Base-by-base conservation (phyloP, 2,888 invertebrate genomes). In the Lapara coniferarum region DNA sequence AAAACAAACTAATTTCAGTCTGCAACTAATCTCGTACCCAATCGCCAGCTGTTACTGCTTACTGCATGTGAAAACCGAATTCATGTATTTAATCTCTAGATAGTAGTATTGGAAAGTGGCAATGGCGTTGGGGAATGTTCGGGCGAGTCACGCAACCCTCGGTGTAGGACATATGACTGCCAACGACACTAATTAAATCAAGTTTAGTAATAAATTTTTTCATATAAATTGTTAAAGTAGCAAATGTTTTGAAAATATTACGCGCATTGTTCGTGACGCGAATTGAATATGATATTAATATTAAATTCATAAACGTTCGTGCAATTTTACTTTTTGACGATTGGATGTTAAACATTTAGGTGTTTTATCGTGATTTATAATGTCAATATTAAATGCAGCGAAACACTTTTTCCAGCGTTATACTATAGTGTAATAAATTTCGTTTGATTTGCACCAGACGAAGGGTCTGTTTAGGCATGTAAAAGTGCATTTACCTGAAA, bases 401-500 rank as follows among this genome's bases (percentile, higher is more conserved):
- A 46, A 19, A 16, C 10, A 19, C 49, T n/a, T 10, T 37, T 49
- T 63, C 1, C 19, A 16, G 19, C 19, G 19, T 10, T 19, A 49
- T 49, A 7, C 19, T 49, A 16, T 49, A 25, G 16, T 25, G n/a
- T 19, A 49, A 49, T 63, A 63, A 63, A 63, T 46, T 63, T 63
- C 19, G 8, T 63, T 77, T 77, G 71, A 78, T n/a, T 63, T 73
- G 70, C 74, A 66, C 59, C 67, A 70, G 72, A 71, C 70, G 51
- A 55, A 66, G 51, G 69, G 66, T 46, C 44, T 69, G 44, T 73
- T 59, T 67, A 67, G 63, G 55, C 68, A 66, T 68, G 70, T 70
- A 68, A 66, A 68, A 70, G 68, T 70, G 70, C 82, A 78, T 84
- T 83, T 83, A 85, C 85, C 85, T 84, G 83, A 80, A 83, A 79